Base-by-base conservation (phyloP, 1,140 invertebrate genomes). In the Conus betulinus region DNA sequence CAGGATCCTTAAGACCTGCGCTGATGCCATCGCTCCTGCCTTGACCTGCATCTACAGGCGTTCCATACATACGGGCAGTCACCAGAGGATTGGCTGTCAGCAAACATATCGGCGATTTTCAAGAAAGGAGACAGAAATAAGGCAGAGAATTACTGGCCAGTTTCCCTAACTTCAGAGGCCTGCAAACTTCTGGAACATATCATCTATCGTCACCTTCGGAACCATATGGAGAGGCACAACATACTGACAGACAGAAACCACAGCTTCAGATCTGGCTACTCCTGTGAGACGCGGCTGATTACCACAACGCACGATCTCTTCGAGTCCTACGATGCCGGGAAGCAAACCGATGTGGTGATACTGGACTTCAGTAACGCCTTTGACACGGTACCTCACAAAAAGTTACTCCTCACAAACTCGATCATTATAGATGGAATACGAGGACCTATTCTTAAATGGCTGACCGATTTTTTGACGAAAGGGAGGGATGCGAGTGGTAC, bases 101-200 rank as follows among this genome's bases (percentile, higher is more conserved):
- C 74, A 78, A 78, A 78, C 27, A 15, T 39, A 3, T 78, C 74
- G 5, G 27, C 25, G 5, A 25, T 78, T 7, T 81, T 81, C 78
- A 81, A 81, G 20, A 81, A 81, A 20, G 78, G 78, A 23, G 78
- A 20, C 78, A 52, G 78, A 81, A 81, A 53, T 51, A 81, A 23
- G 39, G 78, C 78, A 5, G 78, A 81, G 20, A 81, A 81, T 20
- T 81, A 53, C 51, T 53, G 78, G 20, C 78, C 78, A 53, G 51
- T 81, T 3, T 81, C 78, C 10, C 51, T 53, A 15, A 81, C 78
- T 7, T 81, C 78, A 51, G 78, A 53, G 17, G 78, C 78, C 51
- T 81, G 78, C 20, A 81, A 81, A 53, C 15, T 81, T 5, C 78
- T 81, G 3, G 78, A 81, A 23, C 78, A 81, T 20, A 81, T n/a